Conservation (phyloP, 2,888 invertebrate species). For the Gandaritis pyraliata region DNA sequence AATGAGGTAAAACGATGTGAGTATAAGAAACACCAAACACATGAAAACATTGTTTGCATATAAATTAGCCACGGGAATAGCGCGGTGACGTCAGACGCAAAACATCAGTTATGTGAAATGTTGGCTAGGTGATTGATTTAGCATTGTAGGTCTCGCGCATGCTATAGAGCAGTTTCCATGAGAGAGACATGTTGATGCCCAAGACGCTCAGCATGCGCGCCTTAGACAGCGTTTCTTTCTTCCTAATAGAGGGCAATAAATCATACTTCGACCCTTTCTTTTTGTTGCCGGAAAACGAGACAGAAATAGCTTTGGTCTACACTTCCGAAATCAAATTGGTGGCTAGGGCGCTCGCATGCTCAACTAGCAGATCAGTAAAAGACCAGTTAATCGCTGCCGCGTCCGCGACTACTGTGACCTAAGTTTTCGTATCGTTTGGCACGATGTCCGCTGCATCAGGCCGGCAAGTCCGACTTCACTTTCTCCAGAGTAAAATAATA, state of each 20-base stretch:
- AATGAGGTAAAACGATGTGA: neutral
- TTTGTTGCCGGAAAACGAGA: no score
- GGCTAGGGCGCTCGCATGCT: no score
- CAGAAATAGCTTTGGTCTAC: no score
- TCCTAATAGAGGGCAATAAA: no score
- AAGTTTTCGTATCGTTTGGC: constrained; percentile 29
- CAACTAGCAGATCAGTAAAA: no score
- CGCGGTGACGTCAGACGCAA: constrained; percentile 2
- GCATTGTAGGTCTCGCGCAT: neutral
- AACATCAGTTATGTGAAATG: neutral
- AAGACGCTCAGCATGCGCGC: no score
- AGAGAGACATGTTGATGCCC: no score
- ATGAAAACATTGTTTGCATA: constrained; percentile 2
- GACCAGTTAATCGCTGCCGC: neutral
- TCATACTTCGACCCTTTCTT: no score
- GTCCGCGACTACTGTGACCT: constrained; percentile 7
- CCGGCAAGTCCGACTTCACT: constrained; percentile 49
- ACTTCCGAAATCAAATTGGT: no score
- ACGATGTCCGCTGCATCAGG: constrained; percentile 33
- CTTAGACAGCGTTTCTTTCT: no score
- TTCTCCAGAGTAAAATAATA: constrained; percentile 69
- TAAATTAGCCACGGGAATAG: constrained; percentile 3
- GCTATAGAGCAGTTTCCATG: no score
- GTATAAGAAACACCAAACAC: constrained; percentile 1
- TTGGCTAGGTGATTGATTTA: neutral